Evolutionary conservation across 2,797 vertebrate species (phyloP).

Genomic region (Scolopax rusticola): DNA sequence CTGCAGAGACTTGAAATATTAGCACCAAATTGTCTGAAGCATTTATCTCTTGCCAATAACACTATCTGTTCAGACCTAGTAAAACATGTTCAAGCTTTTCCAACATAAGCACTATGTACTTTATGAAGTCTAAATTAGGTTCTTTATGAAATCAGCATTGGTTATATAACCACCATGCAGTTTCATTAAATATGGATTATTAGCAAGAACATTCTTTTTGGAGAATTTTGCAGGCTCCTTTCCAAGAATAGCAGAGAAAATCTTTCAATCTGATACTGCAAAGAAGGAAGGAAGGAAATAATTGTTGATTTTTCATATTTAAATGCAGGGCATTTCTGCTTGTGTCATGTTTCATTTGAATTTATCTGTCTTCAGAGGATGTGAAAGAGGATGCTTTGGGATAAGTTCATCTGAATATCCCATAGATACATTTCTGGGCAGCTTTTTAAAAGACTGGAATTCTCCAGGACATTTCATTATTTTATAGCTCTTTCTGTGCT

Average conservation of each 20-base stretch:
- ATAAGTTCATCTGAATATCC: background rate
- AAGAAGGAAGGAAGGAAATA: constrained; percentile 1
- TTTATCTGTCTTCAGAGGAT: background rate
- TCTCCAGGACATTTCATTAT: background rate
- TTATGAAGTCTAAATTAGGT: constrained; percentile 52
- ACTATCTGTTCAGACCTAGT: constrained; percentile 24
- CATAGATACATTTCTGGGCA: background rate
- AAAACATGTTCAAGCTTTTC: constrained; percentile 59
- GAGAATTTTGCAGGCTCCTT: constrained; percentile 23
- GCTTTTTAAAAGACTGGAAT: background rate
- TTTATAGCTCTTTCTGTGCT: background rate
- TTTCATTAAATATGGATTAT: constrained; percentile 69
- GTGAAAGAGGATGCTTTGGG: background rate
- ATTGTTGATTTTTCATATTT: constrained; percentile 20
- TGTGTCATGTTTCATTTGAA: background rate
- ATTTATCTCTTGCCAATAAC: constrained; percentile 57
- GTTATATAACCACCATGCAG: constrained; percentile 39
- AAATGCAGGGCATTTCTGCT: background rate
- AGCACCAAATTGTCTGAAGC: constrained; percentile 44
- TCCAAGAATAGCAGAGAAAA: constrained; percentile 27
- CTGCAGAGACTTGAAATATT: constrained; percentile 41
- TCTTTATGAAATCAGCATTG: constrained; percentile 45
- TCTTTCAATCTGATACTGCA: background rate
- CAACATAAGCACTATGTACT: constrained; percentile 16
- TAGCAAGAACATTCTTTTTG: constrained; percentile 21